These are phyloP conservation scores for Leptinotarsa lineolata DNA, from an alignment of 1,140 invertebrate genomes.

Conservation along the genomic window DNA sequence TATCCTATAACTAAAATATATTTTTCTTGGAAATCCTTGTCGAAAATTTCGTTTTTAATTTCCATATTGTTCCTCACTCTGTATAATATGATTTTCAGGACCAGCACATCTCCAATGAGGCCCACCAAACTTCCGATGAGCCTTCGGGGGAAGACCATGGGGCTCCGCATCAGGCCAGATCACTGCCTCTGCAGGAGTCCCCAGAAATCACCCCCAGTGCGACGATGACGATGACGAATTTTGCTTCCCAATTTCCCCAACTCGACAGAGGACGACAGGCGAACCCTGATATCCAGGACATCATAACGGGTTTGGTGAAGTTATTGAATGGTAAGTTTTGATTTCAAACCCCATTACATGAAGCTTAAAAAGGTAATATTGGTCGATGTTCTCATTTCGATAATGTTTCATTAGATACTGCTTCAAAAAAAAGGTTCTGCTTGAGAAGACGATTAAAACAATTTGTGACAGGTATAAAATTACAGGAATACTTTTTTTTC, in stretches of 20 bases:
- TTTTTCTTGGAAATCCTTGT: too few species aligned
- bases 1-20: too few species aligned
- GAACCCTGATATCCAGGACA: conserved; percentile 85
- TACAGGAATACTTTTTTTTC: too few species aligned
- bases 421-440: too few species aligned
- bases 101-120: conserved; percentile 18
- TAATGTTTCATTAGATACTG: too few species aligned
- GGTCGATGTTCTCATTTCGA: too few species aligned
- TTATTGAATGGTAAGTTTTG: conserved; percentile 70
- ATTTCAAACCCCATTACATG: too few species aligned
- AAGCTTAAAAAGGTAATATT: too few species aligned
- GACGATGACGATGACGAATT: conserved; percentile 53
- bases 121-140: conserved; percentile 31
- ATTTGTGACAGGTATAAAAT: too few species aligned
- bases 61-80: too few species aligned
- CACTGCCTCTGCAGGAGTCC: conserved; percentile 68
- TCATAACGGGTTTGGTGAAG: conserved; percentile 88
- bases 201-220: conserved; percentile 61
- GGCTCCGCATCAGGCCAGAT: conserved; percentile 69
- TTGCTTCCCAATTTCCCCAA: conserved; percentile 50
- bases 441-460: too few species aligned
- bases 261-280: conserved; percentile 61
- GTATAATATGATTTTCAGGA: conserved; percentile 22
- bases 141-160: conserved; percentile 71
- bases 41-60: too few species aligned